These are phyloP conservation scores for Drosophila santomea DNA, from an alignment of 1,140 invertebrate genomes.

Conservation along the genomic window DNA sequence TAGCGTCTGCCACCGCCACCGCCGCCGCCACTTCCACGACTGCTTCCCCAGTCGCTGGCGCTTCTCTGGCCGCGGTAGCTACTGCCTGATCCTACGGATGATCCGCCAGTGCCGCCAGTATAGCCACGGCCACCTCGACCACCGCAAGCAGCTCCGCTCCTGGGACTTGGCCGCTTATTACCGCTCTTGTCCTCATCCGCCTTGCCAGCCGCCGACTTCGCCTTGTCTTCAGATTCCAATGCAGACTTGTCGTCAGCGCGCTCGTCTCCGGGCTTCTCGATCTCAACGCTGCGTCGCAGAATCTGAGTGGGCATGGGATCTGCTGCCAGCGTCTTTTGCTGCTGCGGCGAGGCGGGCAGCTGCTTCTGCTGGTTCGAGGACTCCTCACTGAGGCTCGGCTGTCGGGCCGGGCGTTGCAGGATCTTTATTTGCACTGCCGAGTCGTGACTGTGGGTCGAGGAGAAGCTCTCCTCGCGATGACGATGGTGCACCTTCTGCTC, in stretches of 20 bases:
- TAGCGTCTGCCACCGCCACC: conserved; percentile 54
- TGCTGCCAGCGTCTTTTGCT: conserved; percentile 36
- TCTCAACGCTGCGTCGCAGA: conserved; percentile 64
- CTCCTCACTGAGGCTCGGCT: conserved; percentile 80
- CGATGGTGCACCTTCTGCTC: conserved; percentile 73
- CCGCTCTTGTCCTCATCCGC: conserved; percentile 6
- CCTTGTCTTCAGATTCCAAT: conserved; percentile 40
- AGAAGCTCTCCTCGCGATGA: conserved; percentile 77
- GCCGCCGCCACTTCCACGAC: conserved; percentile 37
- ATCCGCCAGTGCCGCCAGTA: conserved; percentile 42
- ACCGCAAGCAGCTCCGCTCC: conserved; percentile 69
- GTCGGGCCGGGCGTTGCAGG: conserved; percentile 72
- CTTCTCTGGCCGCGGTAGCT: conserved; percentile 63
- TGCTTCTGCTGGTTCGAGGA: conserved; percentile 26
- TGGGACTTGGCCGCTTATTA: conserved; percentile 79
- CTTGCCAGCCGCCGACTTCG: conserved; percentile 31
- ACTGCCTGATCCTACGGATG: conserved; percentile 76
- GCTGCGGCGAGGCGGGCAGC: conserved; percentile 23
- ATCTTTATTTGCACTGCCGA: conserved; percentile 81
- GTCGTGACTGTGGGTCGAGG: conserved; percentile 78
- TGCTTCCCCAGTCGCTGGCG: conserved; percentile 65
- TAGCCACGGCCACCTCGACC: conserved; percentile 44
- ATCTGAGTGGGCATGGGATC: conserved; percentile 74
- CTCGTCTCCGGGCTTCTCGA: conserved; percentile 46
- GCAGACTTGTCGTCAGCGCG: conserved; percentile 34